These are phyloP conservation scores for Amblyornis subalaris DNA, from an alignment of 2,113 vertebrate species.

Conservation along the genomic window DNA sequence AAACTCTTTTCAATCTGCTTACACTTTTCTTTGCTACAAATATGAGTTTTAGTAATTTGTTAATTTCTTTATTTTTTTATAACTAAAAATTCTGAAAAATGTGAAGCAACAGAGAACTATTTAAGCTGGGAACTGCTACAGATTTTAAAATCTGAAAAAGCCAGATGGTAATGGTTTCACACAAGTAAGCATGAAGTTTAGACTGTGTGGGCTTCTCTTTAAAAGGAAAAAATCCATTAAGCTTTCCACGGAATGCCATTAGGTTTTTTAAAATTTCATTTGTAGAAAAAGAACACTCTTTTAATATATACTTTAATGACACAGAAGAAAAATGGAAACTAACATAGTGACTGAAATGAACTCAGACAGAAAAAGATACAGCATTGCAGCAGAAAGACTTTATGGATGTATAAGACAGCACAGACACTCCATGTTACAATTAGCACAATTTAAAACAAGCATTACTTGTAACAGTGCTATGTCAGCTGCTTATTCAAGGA, in stretches of 20 bases:
- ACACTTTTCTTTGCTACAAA: neutral
- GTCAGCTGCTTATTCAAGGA: neutral
- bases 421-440: neutral
- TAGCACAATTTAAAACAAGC: neutral
- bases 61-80: neutral
- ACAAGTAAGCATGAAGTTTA: neutral
- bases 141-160: neutral
- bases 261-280: neutral
- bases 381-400: neutral
- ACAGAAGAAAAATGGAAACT: neutral
- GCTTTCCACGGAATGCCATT: neutral
- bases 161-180: neutral
- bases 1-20: neutral
- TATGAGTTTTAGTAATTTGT: neutral
- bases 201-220: neutral
- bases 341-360: neutral
- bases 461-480: neutral
- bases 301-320: neutral
- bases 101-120: neutral
- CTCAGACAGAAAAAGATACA: neutral
- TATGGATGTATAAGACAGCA: neutral
- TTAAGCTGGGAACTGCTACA: neutral
- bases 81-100: neutral
- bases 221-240: conserved; percentile 4
- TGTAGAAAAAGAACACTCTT: neutral